Percentiles rank a stretch among this genome's conserved stretches.
These are phyloP conservation scores for Eurytoma californica DNA, from an alignment of 2,888 invertebrate species.

Conservation along the genomic window DNA sequence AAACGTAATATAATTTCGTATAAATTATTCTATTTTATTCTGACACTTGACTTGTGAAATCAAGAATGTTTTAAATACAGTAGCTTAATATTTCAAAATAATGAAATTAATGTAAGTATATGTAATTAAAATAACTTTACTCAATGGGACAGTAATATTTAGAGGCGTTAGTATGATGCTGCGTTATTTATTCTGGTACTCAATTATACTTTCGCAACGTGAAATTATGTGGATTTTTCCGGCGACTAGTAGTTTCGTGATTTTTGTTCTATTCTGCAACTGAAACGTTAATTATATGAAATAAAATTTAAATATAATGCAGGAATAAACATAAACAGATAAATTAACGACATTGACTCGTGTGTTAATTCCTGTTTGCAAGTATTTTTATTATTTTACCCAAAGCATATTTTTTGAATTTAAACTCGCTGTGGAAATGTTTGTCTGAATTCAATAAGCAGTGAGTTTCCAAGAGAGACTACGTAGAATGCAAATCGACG, in stretches of 20 bases:
- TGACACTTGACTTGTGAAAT: too few relatives aligned
- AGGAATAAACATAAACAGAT: constrained; percentile 43
- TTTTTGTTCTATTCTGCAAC: not conserved
- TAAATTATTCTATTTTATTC: too few relatives aligned
- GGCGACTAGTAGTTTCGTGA: not conserved
- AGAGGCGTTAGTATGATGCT: constrained; percentile 7
- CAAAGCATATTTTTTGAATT: not conserved
- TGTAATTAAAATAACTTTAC: constrained; percentile 1
- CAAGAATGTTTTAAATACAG: too few relatives aligned
- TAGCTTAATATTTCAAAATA: too few relatives aligned
- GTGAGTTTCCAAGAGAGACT: not conserved
- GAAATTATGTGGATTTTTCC: not conserved
- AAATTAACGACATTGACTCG: constrained; percentile 34
- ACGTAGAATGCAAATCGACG: constrained; percentile 9
- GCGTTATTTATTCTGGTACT: not conserved
- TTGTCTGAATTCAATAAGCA: not conserved
- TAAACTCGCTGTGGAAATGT: not conserved
- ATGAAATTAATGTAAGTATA: too few relatives aligned
- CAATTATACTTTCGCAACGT: not conserved
- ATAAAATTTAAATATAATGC: not conserved
- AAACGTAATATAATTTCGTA: too few relatives aligned
- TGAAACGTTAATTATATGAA: not conserved
- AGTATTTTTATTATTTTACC: not conserved
- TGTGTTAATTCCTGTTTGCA: constrained; percentile 24
- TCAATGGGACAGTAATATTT: constrained; percentile 8